These are phyloP conservation scores for Allygus modestus DNA, from an alignment of 2,888 invertebrate genomes.

Conservation along the genomic window DNA sequence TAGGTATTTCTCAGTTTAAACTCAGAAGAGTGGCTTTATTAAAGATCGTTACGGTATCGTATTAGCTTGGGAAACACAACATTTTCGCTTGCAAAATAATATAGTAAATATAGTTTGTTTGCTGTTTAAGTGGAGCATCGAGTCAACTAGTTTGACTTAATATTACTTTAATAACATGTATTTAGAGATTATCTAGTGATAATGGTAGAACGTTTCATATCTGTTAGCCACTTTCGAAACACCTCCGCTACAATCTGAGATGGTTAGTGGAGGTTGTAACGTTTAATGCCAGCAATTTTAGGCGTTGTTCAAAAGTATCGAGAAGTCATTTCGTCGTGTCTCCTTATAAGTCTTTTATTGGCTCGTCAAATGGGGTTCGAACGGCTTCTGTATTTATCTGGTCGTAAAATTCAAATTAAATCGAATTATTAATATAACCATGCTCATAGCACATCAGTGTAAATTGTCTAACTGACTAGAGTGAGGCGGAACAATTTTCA, in stretches of 20 bases:
- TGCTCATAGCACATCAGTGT: no score
- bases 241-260: background rate
- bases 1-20: no score
- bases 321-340: background rate
- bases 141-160: background rate
- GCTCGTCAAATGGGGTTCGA: background rate
- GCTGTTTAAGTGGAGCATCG: background rate
- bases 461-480: no score
- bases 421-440: background rate
- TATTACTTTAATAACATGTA: background rate
- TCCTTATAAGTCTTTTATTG: conserved; percentile 7
- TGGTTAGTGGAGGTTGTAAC: background rate
- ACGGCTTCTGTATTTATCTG: background rate
- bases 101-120: no score
- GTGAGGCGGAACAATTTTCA: no score
- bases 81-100: no score
- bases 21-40: no score
- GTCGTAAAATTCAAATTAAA: background rate
- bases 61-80: no score
- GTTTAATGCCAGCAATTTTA: background rate
- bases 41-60: no score
- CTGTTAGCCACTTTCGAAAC: background rate
- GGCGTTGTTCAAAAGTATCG: background rate
- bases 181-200: background rate
- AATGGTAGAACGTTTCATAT: background rate